These are phyloP conservation scores for Eulemur macaco DNA, from an alignment of 2,113 vertebrate genomes.

Conservation along the genomic window DNA sequence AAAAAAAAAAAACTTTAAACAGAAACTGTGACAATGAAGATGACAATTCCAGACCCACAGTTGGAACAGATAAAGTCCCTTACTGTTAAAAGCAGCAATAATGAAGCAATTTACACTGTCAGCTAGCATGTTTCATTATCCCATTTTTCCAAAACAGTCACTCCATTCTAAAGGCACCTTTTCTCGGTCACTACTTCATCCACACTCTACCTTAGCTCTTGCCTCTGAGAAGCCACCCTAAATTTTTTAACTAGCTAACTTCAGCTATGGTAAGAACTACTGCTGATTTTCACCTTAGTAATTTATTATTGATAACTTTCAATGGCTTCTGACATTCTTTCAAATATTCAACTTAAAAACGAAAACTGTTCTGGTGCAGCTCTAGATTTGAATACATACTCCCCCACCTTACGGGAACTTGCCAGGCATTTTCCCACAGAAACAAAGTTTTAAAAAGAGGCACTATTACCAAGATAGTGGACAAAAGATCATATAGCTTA, in stretches of 20 bases:
- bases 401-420: neutral
- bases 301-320: neutral
- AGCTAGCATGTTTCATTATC: neutral
- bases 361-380: neutral
- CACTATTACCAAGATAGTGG: neutral
- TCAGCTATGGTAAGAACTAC: neutral
- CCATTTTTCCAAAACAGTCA: neutral
- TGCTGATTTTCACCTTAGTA: neutral
- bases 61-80: neutral
- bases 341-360: constrained; percentile 46
- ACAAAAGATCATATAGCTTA: neutral
- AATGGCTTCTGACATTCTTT: neutral
- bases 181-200: neutral
- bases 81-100: neutral
- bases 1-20: neutral
- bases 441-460: constrained; percentile 23
- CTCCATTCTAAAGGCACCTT: neutral
- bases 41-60: neutral
- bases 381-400: neutral
- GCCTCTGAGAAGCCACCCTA: neutral
- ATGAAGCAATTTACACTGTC: neutral
- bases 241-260: neutral
- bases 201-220: neutral
- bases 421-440: neutral
- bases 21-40: neutral